These are phyloP conservation scores for Xenopus borealis DNA, from an alignment of 2,113 vertebrate species.

Conservation along the genomic window DNA sequence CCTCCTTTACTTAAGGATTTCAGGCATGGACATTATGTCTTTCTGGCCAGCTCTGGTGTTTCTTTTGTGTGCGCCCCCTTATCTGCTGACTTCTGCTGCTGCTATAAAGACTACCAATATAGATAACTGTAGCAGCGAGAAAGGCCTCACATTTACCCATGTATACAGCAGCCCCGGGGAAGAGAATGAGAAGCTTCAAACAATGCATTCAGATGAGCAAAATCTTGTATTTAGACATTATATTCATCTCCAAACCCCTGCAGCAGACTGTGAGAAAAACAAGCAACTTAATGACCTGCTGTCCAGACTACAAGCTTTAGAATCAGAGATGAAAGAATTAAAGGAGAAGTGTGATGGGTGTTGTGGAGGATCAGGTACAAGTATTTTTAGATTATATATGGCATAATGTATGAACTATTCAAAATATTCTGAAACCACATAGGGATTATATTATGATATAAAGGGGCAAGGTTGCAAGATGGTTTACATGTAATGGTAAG, in stretches of 20 bases:
- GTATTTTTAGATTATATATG: not conserved
- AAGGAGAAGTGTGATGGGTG: conserved; percentile 73
- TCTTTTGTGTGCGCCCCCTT: conserved; percentile 57
- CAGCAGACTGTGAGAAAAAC: conserved; percentile 67
- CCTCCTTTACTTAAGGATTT: not conserved
- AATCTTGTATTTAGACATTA: conserved; percentile 82
- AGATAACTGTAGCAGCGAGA: conserved; percentile 55
- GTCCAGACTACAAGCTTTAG: conserved; percentile 75
- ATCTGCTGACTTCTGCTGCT: conserved; percentile 49
- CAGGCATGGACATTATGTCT: conserved; percentile 46
- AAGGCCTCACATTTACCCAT: conserved; percentile 79
- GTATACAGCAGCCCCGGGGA: conserved; percentile 75
- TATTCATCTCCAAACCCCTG: conserved; percentile 69
- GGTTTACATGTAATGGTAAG: too few species aligned
- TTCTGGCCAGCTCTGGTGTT: conserved; percentile 48
- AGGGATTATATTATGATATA: too few species aligned
- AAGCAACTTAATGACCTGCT: conserved; percentile 69
- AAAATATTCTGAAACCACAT: too few species aligned
- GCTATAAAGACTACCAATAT: conserved; percentile 29
- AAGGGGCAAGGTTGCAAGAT: too few species aligned
- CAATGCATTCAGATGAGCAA: conserved; percentile 64
- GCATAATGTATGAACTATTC: too few species aligned
- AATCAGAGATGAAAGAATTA: conserved; percentile 76
- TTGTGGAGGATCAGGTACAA: conserved; percentile 60
- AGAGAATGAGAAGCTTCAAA: conserved; percentile 67